Base-by-base conservation (phyloP, 2,888 invertebrate genomes). In the Meloe dianella region DNA sequence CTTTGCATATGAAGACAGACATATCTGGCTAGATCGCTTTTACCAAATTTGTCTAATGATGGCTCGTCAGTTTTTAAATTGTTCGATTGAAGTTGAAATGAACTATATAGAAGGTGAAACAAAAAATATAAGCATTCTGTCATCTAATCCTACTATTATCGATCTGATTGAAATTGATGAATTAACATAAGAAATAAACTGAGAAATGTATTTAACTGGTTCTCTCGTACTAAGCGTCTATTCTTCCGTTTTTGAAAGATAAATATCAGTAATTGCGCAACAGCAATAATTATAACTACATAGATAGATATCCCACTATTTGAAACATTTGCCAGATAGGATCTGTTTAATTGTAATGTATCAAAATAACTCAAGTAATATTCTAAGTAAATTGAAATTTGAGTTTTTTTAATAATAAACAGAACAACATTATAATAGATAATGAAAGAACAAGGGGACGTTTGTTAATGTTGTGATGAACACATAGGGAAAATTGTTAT, bases 301-400 rank as follows among this genome's bases (percentile, higher is more conserved):
- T n/a, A n/a, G n/a, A n/a, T n/a, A n/a, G n/a, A n/a, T n/a, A 57
- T 30, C 22, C 29, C 7, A 32, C 30, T 30, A 58, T 58, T 35
- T 30, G 58, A 58, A 58, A 58, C 73, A 74, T 74, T 73, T 64
- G 68, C 71, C 73, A 72, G 74, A 74, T 74, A 66, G 27, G 69
- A 74, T 74, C 73, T 69, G 64, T 64, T 64, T 66, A 73, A 72
- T 72, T 73, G 70, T 68, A 73, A 73, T 70, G 70, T 70, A 73
- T 72, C 69, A 70, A 74, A 72, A 74, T 73, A 73, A 72, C 69
- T 66, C 12, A 51, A 51, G 7, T 22, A 10, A 51, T 22, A n/a
- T n/a, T n/a, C n/a, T n/a, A n/a, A n/a, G n/a, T n/a, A n/a, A n/a
- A n/a, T 14, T 51, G 51, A 51, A 51, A 51, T 22, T 22, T 47